Evolutionary conservation across 2,113 vertebrate species (phyloP).

Genomic region (Heterotilapia buettikoferi): DNA sequence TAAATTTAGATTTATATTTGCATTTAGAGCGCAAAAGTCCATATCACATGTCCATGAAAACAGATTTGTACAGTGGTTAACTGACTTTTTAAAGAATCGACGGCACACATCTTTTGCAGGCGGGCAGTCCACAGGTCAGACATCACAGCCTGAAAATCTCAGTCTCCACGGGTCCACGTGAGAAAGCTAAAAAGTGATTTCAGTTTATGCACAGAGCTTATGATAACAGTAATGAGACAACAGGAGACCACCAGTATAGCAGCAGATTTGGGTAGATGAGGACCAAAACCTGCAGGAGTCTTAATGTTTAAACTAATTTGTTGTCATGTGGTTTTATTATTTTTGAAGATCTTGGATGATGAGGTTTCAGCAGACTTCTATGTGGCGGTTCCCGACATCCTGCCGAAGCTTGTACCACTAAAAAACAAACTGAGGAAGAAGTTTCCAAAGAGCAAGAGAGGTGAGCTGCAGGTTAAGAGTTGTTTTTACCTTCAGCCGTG

Average conservation of each 20-base stretch:
- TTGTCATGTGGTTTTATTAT: not conserved
- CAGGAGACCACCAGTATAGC: not conserved
- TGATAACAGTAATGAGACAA: not conserved
- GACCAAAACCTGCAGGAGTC: not conserved
- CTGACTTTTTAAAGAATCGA: not conserved
- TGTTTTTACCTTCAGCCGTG: accelerated
- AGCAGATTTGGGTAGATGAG: not conserved
- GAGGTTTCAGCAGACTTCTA: constrained; percentile 86
- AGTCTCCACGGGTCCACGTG: not conserved
- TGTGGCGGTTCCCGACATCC: constrained; percentile 81
- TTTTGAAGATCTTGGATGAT: constrained; percentile 81
- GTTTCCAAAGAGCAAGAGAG: constrained; percentile 81
- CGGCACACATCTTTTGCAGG: not conserved
- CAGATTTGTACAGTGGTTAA: not conserved
- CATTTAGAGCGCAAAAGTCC: not conserved
- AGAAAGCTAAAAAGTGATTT: not conserved
- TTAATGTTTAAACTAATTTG: not conserved
- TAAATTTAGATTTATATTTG: no score
- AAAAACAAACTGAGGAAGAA: constrained; percentile 82
- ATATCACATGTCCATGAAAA: not conserved
- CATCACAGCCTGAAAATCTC: not conserved
- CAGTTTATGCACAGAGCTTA: not conserved
- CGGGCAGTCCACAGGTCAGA: accelerated
- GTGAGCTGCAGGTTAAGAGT: not conserved
- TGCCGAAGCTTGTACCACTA: constrained; percentile 75